These are phyloP conservation scores for Drosophila atripex DNA, from an alignment of 2,888 invertebrate genomes.

Conservation along the genomic window DNA sequence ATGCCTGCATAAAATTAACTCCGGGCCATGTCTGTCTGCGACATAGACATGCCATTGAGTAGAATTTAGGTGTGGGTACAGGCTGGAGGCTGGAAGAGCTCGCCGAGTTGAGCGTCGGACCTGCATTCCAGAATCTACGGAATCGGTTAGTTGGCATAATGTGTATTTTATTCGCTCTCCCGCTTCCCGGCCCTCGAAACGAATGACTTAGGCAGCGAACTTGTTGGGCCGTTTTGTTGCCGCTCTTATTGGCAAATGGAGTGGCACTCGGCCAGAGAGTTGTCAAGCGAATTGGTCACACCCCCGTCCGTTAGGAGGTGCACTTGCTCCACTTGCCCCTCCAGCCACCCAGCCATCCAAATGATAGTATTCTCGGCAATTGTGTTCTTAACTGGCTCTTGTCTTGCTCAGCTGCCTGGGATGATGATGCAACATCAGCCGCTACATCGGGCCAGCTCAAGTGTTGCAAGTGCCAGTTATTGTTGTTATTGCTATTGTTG, in stretches of 20 bases:
- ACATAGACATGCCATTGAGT: constrained; percentile 6
- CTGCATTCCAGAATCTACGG: background rate
- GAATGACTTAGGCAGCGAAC: constrained; percentile 55
- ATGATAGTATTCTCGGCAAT: too few species aligned
- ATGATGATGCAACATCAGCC: constrained; percentile 50
- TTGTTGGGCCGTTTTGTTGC: constrained; percentile 5
- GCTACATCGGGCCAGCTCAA: constrained; percentile 44
- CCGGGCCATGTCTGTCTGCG: constrained; percentile 27
- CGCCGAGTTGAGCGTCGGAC: background rate
- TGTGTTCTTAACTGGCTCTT: background rate
- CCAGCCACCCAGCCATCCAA: too few species aligned
- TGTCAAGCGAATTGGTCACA: constrained; percentile 4
- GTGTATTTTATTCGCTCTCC: background rate
- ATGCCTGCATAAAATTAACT: constrained; percentile 66
- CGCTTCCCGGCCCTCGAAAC: constrained; percentile 17
- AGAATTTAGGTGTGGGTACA: constrained; percentile 2
- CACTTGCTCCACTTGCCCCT: constrained; percentile 19
- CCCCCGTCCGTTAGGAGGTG: background rate
- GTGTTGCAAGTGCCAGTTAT: constrained; percentile 39
- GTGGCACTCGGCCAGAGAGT: constrained; percentile 14
- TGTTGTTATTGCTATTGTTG: constrained; percentile 17
- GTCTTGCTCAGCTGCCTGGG: constrained; percentile 1
- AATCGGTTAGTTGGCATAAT: background rate
- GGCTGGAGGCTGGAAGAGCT: background rate
- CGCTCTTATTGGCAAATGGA: constrained; percentile 56